Base-by-base conservation (phyloP, 2,113 vertebrate genomes). In the Speoplatyrhinus poulsoni region DNA sequence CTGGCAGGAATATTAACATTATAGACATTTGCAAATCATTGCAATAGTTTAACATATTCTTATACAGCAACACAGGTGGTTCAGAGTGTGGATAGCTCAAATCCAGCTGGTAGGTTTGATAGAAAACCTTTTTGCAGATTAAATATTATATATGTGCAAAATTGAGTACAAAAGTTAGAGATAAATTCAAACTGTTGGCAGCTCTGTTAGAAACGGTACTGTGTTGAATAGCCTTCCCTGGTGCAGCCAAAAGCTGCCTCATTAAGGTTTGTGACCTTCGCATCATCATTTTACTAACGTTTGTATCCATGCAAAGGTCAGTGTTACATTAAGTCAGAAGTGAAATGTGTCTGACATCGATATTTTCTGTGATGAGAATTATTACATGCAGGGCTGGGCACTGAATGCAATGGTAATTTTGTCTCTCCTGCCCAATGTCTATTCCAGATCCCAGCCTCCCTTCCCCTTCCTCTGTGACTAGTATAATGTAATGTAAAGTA, bases 391-490 rank as follows among this genome's bases (percentile, higher is more conserved):
- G 57, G 56, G 53, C 26, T 26, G 26, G 26, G 82, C 60, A 75
- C 80, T 69, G 70, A 83, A 81, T 71, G 53, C 60, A 62, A 68
- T 70, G 59, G 72, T 57, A 67, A 77, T 60, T 54, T 69, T 82
- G 73, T 79, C 78, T 84, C 84, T 84, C 82, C 84, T 68, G 72
- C 11, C 74, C 64, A 67, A 70, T 36, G 58, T 68, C 69, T 67
- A 65, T 12, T 49, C 60, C 32, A 72, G 53, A 52, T 11, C 62
- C 63, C 67, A 60, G 67, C 73, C 80, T 87, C 85, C 87, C 77
- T 88, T 84, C 89, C 88, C 67, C 55, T 50, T 85, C 61, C 36
- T 49, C 9, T 12, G 8, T 12, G 63, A 53, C 47, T 10, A 10
- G 62, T 53, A 58, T 69, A 13, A 77, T 80, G 52, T 53, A 16